phyloP scores from a whole-genome alignment of 2,113 vertebrate species.

The Psittacula cyanocephala region DNA sequence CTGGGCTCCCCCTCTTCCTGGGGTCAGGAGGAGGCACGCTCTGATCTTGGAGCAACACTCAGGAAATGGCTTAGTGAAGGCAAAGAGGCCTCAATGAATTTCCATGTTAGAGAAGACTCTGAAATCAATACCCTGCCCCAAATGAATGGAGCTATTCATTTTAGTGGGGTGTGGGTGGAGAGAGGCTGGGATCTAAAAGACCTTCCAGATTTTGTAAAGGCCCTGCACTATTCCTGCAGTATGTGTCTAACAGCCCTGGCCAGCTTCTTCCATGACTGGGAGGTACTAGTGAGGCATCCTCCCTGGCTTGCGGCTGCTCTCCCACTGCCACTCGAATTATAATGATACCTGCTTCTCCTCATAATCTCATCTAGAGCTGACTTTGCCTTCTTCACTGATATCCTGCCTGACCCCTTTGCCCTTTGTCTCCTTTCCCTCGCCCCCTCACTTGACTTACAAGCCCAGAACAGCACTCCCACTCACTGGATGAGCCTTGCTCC shows the following conservation, averaged over 20 bases:
- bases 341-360: neutral
- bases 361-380: neutral
- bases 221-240: neutral
- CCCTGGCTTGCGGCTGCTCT: neutral
- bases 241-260: neutral
- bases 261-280: neutral
- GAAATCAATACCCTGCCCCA: constrained; percentile 55
- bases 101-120: constrained; percentile 66
- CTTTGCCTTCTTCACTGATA: neutral
- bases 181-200: neutral
- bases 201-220: constrained; percentile 18
- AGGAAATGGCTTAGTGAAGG: constrained; percentile 56
- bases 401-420: neutral
- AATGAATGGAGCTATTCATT: constrained; percentile 74
- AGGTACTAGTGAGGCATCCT: neutral
- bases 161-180: constrained; percentile 9
- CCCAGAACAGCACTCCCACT: neutral
- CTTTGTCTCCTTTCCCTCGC: neutral
- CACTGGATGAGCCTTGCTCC: constrained; percentile 7
- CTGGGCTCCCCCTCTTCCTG: constrained; percentile 44
- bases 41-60: constrained; percentile 62
- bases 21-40: constrained; percentile 14
- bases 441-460: constrained; percentile 16
- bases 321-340: neutral
- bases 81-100: constrained; percentile 57